These are phyloP conservation scores for Bombus terrestris DNA, from an alignment of 1,140 invertebrate genomes.

Conservation along the genomic window DNA sequence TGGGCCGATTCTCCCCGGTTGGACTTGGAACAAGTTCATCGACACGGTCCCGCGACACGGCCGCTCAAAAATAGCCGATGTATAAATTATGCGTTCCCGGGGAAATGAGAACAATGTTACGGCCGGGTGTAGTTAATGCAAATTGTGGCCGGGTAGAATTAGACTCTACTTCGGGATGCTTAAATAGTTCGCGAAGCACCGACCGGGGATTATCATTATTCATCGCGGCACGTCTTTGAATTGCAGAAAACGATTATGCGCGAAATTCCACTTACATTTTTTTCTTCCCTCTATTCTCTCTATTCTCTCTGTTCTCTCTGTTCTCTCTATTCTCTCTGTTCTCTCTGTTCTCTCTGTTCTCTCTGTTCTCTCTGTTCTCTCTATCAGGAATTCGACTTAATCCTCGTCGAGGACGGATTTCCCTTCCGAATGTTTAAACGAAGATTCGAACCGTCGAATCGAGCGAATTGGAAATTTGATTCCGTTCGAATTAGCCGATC, in stretches of 20 bases:
- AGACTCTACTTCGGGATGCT: constrained; percentile 44
- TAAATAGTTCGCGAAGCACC: constrained; percentile 47
- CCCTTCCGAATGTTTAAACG: neutral
- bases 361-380: neutral
- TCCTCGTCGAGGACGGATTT: neutral
- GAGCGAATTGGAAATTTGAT: neutral
- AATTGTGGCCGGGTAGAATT: constrained; percentile 50
- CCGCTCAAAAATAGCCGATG: constrained; percentile 53
- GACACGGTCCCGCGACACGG: constrained; percentile 49
- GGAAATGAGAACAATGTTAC: constrained; percentile 52
- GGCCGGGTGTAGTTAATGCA: constrained; percentile 46
- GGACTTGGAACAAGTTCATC: constrained; percentile 55
- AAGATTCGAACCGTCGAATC: neutral
- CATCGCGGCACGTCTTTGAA: constrained; percentile 35
- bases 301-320: too few relatives aligned
- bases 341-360: neutral
- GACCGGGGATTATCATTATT: constrained; percentile 51
- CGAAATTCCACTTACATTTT: neutral
- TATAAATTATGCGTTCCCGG: constrained; percentile 55
- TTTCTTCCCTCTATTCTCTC: too few relatives aligned
- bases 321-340: neutral
- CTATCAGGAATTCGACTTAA: neutral
- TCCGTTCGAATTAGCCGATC: neutral
- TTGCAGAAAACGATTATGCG: constrained; percentile 40
- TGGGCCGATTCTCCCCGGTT: constrained; percentile 36